Base-by-base conservation (phyloP, 2,888 invertebrate genomes). In the Amphipoea lucens region DNA sequence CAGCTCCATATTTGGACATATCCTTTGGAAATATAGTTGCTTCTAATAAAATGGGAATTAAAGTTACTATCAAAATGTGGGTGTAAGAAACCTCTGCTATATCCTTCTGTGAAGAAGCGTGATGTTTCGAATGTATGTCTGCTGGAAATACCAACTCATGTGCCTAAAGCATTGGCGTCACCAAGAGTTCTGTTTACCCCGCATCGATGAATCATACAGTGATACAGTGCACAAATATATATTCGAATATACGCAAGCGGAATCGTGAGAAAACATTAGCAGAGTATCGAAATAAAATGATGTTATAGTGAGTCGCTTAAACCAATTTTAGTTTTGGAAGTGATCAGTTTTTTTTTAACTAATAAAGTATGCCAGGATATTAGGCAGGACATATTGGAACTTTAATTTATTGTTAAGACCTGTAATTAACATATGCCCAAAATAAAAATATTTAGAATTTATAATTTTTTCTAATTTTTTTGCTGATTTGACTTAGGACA, bases 201-300 rank as follows among this genome's bases (percentile, higher is more conserved):
- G 57, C 57, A 29, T 23, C 48, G 70, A 75, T 84, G 84, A 84
- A 67, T 84, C 84, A 84, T 63, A 5, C 29, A 68, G 54, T 78
- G 70, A 84, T 84, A 84, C 63, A 75, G 70, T 74, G 36, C 74
- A 74, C 76, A 85, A 84, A 85, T 82, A 84, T 81, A 85, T 76
- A 65, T 65, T 76, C 40, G 74, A 72, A 85, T 84, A 81, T 81
- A 78, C 85, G 85, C 60, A 84, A 85, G 54, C 65, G n/a, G 51
- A 36, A 74, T 70, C 67, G 51, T 70, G 65, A 71, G 85, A 85
- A 84, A 71, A 76, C 76, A 81, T 73, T 75, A 67, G 67, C 73
- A 45, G 62, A 23, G 11, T 54, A 75, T 60, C 7, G 20, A 81
- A 85, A 81, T 85, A 85, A 85, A 78, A 70, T 73, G 60, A 6